Evolutionary conservation across 2,113 vertebrate species (phyloP).

Genomic region (Aphelocoma coerulescens): DNA sequence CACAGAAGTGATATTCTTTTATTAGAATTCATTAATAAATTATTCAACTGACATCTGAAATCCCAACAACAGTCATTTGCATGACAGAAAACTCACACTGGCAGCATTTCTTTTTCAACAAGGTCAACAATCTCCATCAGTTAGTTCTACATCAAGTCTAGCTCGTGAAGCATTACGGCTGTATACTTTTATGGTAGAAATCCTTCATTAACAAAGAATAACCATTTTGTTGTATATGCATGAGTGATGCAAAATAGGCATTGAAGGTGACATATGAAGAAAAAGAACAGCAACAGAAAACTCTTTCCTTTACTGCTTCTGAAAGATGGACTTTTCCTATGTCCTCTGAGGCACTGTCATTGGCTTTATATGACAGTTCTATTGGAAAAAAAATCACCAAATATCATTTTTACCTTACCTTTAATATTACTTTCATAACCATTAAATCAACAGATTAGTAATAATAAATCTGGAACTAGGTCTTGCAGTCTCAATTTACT

Average conservation of each 20-base stretch:
- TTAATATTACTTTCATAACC: neutral
- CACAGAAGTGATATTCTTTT: neutral
- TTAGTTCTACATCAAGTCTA: neutral
- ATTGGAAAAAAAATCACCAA: neutral
- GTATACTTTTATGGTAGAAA: neutral
- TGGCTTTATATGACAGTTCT: neutral
- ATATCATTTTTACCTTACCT: neutral
- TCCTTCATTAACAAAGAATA: neutral
- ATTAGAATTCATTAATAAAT: slow-evolving; percentile 7
- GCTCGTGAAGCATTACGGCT: neutral
- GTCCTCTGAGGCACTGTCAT: neutral
- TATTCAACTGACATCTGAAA: neutral
- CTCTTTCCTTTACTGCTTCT: neutral
- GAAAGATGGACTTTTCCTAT: neutral
- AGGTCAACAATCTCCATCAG: neutral
- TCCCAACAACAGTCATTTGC: neutral
- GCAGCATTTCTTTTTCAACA: neutral
- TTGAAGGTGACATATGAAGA: neutral
- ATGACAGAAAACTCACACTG: neutral
- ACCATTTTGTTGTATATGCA: neutral
- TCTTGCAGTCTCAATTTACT: neutral
- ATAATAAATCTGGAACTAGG: neutral
- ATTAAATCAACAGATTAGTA: neutral
- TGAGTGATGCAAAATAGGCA: neutral
- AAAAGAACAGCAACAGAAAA: neutral